A percentile compares a stretch with the other conserved stretches of the same genome.
Conservation (phyloP, 2,888 invertebrate species). For the Tenthredo mesomela region DNA sequence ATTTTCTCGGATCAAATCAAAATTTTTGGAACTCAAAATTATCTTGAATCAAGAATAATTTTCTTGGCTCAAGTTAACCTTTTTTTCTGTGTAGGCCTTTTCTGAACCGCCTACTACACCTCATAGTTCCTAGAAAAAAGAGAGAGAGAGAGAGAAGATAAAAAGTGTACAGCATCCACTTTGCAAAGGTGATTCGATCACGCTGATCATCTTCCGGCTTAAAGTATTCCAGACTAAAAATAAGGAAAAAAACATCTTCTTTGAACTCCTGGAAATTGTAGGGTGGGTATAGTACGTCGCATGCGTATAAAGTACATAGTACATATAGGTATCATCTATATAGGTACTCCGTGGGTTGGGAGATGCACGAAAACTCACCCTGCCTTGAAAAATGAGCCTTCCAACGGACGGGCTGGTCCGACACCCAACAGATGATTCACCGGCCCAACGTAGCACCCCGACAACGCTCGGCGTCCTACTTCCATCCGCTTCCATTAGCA, state of each 20-base stretch:
- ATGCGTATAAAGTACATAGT: conserved; percentile 61
- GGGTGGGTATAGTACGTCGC: background rate
- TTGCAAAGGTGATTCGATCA: background rate
- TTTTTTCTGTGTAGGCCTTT: no score
- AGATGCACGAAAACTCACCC: conserved; percentile 62
- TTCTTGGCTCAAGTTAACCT: no score
- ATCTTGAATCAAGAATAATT: no score
- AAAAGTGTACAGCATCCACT: background rate
- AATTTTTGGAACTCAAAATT: no score
- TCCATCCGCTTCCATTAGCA: conserved; percentile 58
- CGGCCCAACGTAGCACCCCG: conserved; percentile 22
- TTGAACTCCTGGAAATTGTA: background rate
- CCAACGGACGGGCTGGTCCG: conserved; percentile 54
- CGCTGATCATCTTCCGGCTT: background rate
- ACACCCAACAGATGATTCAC: conserved; percentile 62
- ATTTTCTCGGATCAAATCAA: no score
- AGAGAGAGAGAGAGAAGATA: background rate
- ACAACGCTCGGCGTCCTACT: conserved; percentile 40
- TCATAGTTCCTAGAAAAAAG: background rate
- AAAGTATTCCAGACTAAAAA: background rate
- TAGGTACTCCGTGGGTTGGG: conserved; percentile 63
- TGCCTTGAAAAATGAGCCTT: conserved; percentile 68
- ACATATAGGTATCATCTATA: conserved; percentile 62
- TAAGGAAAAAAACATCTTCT: background rate
- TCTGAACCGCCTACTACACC: background rate